phyloP scores from a whole-genome alignment of 2,888 invertebrate species.

The Metallyticus violacea region DNA sequence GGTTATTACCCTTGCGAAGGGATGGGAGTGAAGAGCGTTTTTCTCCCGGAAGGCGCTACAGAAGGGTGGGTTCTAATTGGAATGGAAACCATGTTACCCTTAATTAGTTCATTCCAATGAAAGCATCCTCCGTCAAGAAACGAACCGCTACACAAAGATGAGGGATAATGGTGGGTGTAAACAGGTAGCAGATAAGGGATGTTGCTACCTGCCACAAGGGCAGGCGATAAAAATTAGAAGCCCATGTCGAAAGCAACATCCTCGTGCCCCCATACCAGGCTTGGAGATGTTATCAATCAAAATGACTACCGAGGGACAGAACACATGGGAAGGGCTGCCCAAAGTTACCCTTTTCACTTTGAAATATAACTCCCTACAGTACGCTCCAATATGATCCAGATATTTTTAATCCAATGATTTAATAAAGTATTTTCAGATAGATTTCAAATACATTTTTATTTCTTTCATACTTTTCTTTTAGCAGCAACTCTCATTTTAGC shows the following conservation, averaged over 20 bases:
- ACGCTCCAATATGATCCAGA: no score
- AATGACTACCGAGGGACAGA: not conserved
- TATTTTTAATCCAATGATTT: no score
- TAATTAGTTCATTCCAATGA: constrained; percentile 17
- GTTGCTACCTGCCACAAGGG: not conserved
- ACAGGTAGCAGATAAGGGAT: not conserved
- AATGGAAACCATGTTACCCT: constrained; percentile 20
- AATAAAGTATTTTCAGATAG: no score
- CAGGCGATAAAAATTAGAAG: not conserved
- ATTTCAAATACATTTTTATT: no score
- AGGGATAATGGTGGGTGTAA: not conserved
- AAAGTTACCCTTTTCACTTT: not conserved
- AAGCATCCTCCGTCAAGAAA: not conserved
- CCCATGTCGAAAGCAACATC: not conserved
- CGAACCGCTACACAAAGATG: not conserved
- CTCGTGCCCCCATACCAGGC: no score
- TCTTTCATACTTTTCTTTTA: no score
- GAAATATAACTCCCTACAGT: no score
- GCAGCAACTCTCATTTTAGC: no score
- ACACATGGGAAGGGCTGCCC: not conserved
- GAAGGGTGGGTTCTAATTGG: constrained; percentile 16
- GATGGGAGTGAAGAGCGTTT: no score
- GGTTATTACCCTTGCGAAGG: not conserved
- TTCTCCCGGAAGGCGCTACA: not conserved
- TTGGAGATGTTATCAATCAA: not conserved